Evolutionary conservation across 2,888 invertebrate species (phyloP), one percentile per base, ranked within the genome.

Genomic region (Automeris io): DNA sequence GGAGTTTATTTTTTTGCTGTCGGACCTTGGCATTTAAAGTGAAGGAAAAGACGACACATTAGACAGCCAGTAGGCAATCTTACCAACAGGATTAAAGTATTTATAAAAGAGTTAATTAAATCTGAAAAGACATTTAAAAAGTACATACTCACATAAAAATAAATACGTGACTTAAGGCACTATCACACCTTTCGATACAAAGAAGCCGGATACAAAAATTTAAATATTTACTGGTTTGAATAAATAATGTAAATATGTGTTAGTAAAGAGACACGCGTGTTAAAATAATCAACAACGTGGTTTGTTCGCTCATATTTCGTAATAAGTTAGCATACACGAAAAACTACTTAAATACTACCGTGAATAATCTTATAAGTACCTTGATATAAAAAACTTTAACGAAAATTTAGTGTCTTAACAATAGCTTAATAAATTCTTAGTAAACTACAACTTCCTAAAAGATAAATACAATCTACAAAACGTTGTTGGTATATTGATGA

Each of bases 21-120:
- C 18, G 41, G 51, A 47, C 78, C 77, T 78, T 80, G 79, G 65
- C 78, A 77, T 80, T 78, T 75, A 53, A 51, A 59, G 45, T 50
- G 58, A 68, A 64, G 62, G 60, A 74, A 70, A 63, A 70, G 62
- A 74, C 64, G 66, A 67, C 61, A 69, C 63, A 50, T 62, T 62
- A 58, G 48, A 46, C 45, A 49, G 52, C 51, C 47, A 40, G 48
- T 47, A 46, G 45, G 43, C 40, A 54, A 43, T 49, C 47, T 49
- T 42, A 51, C 41, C 43, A 61, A 59, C 54, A 58, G 54, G 59
- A 58, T 58, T 59, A 54, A 43, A 52, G 40, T 50, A 42, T 55
- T 43, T 55, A 56, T 57, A 54, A 59, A 55, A 51, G 50, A 51
- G 51, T 57, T 57, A 37, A 49, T 49, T 41, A 45, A 58, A 57